These are phyloP conservation scores for Gnathonemus echidnorhynchus DNA, from an alignment of 2,113 vertebrate species.

Conservation along the genomic window DNA sequence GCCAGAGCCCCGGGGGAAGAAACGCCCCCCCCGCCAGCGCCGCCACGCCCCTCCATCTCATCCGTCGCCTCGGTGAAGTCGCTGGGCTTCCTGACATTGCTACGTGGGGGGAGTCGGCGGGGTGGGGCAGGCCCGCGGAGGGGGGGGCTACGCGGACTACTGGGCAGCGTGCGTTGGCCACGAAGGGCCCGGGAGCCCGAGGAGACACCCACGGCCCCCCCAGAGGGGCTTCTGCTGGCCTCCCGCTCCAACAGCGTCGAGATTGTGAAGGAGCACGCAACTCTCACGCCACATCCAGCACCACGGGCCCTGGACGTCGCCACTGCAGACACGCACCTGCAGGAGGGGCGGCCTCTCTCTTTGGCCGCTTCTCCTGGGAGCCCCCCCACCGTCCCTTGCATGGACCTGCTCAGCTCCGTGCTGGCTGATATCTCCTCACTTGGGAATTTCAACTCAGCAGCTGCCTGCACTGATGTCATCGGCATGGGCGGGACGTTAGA, in stretches of 20 bases:
- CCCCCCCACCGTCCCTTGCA: constrained; percentile 71
- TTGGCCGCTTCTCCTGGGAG: constrained; percentile 46
- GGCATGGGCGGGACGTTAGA: constrained; percentile 61
- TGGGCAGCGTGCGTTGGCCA: constrained; percentile 73
- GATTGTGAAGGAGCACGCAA: constrained; percentile 74
- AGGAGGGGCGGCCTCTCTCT: neutral
- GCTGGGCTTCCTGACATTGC: constrained; percentile 77
- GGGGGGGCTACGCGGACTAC: constrained; percentile 75
- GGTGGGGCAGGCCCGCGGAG: constrained; percentile 67
- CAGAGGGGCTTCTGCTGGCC: constrained; percentile 68
- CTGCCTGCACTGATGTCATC: constrained; percentile 81
- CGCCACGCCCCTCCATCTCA: constrained; percentile 65
- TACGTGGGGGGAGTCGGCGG: constrained; percentile 67
- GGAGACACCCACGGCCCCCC: constrained; percentile 46
- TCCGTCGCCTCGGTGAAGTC: constrained; percentile 69
- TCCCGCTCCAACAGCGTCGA: constrained; percentile 80
- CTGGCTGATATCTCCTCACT: constrained; percentile 97
- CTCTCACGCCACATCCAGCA: constrained; percentile 48
- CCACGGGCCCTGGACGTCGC: constrained; percentile 36
- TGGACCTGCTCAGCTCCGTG: constrained; percentile 81
- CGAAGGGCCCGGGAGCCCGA: constrained; percentile 69
- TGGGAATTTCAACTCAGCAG: constrained; percentile 95
- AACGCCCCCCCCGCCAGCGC: constrained; percentile 42
- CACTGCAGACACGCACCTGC: neutral
- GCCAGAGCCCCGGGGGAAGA: constrained; percentile 35